Evolutionary conservation across 2,113 vertebrate genomes (phyloP).

Genomic region (Formicarius rufipectus): DNA sequence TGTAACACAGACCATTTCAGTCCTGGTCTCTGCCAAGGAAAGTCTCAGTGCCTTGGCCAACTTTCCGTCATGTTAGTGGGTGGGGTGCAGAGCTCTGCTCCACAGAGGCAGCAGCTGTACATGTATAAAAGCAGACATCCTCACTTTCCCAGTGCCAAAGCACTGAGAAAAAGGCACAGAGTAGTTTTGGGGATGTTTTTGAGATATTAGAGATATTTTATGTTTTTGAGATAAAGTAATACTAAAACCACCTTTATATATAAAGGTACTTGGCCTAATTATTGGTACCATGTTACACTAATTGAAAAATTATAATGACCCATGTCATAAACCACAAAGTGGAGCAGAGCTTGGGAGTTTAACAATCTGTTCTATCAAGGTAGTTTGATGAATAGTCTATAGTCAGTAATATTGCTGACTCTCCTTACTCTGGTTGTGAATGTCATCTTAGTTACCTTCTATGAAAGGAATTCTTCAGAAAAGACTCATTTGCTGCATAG

Average conservation of each 20-base stretch:
- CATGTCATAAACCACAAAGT: background rate
- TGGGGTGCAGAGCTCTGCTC: background rate
- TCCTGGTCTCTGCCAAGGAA: background rate
- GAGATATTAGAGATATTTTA: background rate
- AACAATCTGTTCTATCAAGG: background rate
- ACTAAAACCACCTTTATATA: background rate
- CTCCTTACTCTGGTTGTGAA: background rate
- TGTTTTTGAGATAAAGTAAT: background rate
- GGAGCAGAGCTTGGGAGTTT: background rate
- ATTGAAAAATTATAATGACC: background rate
- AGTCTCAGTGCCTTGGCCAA: background rate
- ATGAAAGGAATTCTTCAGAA: background rate
- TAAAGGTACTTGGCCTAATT: background rate
- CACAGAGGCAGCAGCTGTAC: background rate
- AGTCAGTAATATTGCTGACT: background rate
- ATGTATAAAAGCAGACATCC: background rate
- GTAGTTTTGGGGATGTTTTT: background rate
- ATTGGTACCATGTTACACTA: background rate
- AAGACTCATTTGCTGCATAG: background rate
- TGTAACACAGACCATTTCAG: background rate
- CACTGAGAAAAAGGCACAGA: background rate
- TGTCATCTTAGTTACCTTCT: background rate
- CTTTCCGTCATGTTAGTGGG: rapidly evolving
- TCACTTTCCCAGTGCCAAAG: background rate
- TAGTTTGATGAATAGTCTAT: background rate